Evolutionary conservation across 2,888 invertebrate genomes (phyloP), one percentile per base, ranked within the genome.

Genomic region (Conchocele bisecta): DNA sequence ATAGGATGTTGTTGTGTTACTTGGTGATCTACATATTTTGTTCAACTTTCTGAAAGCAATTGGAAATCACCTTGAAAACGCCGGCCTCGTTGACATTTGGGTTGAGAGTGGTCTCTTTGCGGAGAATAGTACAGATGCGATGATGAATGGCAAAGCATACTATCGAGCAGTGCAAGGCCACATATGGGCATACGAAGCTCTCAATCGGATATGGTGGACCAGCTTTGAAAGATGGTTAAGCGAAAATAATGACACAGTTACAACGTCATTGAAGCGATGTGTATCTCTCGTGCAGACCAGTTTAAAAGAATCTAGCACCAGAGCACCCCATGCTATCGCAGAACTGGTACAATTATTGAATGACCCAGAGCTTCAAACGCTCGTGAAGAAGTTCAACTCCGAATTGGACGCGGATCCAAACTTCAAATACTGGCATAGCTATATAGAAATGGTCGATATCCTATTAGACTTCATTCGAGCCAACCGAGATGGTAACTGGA

Each of bases 401-500:
- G n/a, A n/a, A n/a, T n/a, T n/a, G n/a, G n/a, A n/a, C n/a, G n/a
- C n/a, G n/a, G n/a, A n/a, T n/a, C n/a, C n/a, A n/a, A n/a, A n/a
- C n/a, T n/a, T n/a, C n/a, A n/a, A n/a, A n/a, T n/a, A n/a, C n/a
- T n/a, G n/a, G n/a, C n/a, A n/a, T n/a, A n/a, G n/a, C n/a, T n/a
- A n/a, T n/a, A n/a, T n/a, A n/a, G n/a, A n/a, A n/a, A n/a, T n/a
- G n/a, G n/a, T n/a, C n/a, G n/a, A n/a, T n/a, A n/a, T 53, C 28
- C 28, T 71, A 29, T 35, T 67, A 5, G 29, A 39, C 2, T 78
- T 72, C 50, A 70, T 68, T 17, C 48, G 60, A 26, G 72, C 72
- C 5, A 46, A 65, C 5, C 26, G 72, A 35, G 66, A 72, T 35
- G 72, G 75, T 3, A 67, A 60, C 37, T 69, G 75, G 75, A 3